Evolutionary conservation across 2,797 vertebrate genomes (phyloP), one percentile per base, ranked within the genome.

Genomic region (Lates japonicus): DNA sequence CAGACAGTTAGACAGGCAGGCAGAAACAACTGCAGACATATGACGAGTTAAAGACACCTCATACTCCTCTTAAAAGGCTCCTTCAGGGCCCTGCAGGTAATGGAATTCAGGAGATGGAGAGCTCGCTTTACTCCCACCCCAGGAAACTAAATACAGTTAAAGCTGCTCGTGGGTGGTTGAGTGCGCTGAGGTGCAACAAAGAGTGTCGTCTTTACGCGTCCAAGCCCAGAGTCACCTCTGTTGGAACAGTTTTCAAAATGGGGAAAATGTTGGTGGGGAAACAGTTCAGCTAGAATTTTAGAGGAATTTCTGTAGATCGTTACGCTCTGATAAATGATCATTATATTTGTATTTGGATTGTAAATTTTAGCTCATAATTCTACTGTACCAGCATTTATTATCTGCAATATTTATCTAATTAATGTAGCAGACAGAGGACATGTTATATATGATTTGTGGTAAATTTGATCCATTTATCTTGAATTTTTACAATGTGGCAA

Each of bases 31-130:
- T 51, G 79, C 69, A 78, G 82, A 76, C 60, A 9, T 10, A 25
- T 65, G 72, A 79, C 10, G 22, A 74, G 68, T 74, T 82, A 59
- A 83, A 83, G 76, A 78, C 55, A 39, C 22, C 54, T 76, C 63
- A 3, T 13, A 0, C 63, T 74, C 63, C 17, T 35, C 59, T 29
- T 80, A 51, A 87, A 74, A 83, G 63, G 49, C 73, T 85, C 69
- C 74, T 74, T 68, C 58, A 57, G 68, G 51, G 68, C 64, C 20
- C 52, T 14, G 64, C 41, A 41, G 67, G 46, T 83, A 72, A 86
- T 84, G 31, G 61, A 69, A 70, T 70, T 70, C 55, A 79, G 60
- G 59, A 74, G 70, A 70, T 13, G 65, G 67, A 77, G 81, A 65
- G 48, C 48, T 59, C 1, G 9, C 33, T 80, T 83, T 75, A 39